Evolutionary conservation across 2,113 vertebrate species (phyloP).

Genomic region (Balaeniceps rex): DNA sequence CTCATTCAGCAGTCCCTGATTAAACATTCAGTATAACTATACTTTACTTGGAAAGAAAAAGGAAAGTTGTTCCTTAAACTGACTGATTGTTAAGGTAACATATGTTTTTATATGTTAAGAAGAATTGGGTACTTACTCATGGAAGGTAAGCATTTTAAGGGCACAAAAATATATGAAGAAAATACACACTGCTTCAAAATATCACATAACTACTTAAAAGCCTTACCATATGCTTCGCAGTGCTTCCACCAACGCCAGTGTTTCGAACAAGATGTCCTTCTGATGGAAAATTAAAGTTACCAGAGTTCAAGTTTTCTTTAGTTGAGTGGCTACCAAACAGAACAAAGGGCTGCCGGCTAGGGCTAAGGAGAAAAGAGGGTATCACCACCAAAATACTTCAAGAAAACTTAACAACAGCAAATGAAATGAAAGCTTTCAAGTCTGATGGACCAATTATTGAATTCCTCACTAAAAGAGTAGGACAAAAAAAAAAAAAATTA

Average conservation of each 20-base stretch:
- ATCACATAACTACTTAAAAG: background rate
- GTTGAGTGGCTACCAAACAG: slow-evolving; percentile 91
- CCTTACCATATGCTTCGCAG: slow-evolving; percentile 91
- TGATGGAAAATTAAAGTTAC: slow-evolving; percentile 93
- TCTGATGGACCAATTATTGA: background rate
- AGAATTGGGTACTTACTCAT: background rate
- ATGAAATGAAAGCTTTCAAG: background rate
- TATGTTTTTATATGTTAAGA: background rate
- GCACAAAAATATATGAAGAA: accelerated
- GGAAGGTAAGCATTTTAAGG: background rate
- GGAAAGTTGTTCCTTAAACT: background rate
- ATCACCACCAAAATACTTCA: background rate
- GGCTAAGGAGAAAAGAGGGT: slow-evolving; percentile 63
- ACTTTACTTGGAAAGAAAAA: background rate
- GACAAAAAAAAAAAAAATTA: background rate
- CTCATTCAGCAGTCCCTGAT: background rate
- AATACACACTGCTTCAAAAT: background rate
- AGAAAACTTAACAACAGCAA: background rate
- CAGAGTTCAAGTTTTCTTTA: slow-evolving; percentile 83
- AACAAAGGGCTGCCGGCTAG: slow-evolving; percentile 87
- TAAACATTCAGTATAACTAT: background rate
- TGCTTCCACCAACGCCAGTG: slow-evolving; percentile 81
- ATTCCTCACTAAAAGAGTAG: background rate
- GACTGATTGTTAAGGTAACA: background rate
- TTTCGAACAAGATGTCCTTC: slow-evolving; percentile 92